Percentiles rank a stretch among this genome's conserved stretches.
These are phyloP conservation scores for Sarcophaga subvicina DNA, from an alignment of 2,888 invertebrate species.

Conservation along the genomic window DNA sequence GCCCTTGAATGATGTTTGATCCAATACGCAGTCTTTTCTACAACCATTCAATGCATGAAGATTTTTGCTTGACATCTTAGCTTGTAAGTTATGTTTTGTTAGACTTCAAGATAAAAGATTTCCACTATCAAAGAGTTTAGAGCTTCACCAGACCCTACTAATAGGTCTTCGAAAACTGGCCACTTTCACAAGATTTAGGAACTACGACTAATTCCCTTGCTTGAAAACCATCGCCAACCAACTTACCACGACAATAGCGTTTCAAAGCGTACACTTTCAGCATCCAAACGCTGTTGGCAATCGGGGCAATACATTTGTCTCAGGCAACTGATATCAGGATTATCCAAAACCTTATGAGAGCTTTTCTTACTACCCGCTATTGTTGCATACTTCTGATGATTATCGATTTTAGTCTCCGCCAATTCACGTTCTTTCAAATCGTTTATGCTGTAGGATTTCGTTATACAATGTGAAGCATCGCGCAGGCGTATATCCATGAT, in stretches of 20 bases:
- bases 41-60: too few relatives aligned
- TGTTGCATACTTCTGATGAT: slow-evolving; percentile 51
- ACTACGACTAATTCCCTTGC: too few relatives aligned
- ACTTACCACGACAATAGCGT: slow-evolving; percentile 74
- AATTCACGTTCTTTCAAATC: slow-evolving; percentile 45
- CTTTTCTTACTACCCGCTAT: slow-evolving; percentile 41
- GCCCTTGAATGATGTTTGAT: too few relatives aligned
- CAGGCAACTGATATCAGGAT: slow-evolving; percentile 73
- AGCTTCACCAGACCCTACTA: too few relatives aligned
- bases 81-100: too few relatives aligned
- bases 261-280: slow-evolving; percentile 74
- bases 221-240: too few relatives aligned
- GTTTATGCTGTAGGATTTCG: slow-evolving; percentile 59
- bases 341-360: slow-evolving; percentile 21
- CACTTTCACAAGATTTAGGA: too few relatives aligned
- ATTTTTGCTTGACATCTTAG: too few relatives aligned
- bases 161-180: too few relatives aligned
- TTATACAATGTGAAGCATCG: slow-evolving; percentile 64
- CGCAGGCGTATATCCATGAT: slow-evolving; percentile 62
- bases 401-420: slow-evolving; percentile 53
- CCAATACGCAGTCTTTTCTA: too few relatives aligned
- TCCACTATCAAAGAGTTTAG: too few relatives aligned
- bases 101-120: too few relatives aligned
- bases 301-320: slow-evolving; percentile 77
- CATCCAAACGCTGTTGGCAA: slow-evolving; percentile 76